These are phyloP conservation scores for rabbit (Oryctolagus cuniculus) DNA, from an alignment of 2,113 vertebrate genomes.

Conservation along the genomic window mOryCun1.1 NC_091434.1:109051501-109052000, in stretches of 20 bases:
- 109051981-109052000: conserved; percentile 17
- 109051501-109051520: not conserved
- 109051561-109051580: not conserved
- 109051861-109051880: not conserved
- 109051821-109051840: not conserved
- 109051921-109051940: not conserved
- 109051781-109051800: not conserved
- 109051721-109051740: not conserved
- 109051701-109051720: not conserved
- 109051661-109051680: not conserved
- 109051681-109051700: not conserved
- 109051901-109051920: not conserved
- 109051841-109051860: not conserved
- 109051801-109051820: not conserved
- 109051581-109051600: not conserved
- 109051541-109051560: not conserved
- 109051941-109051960: not conserved
- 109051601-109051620: not conserved
- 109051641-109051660: too few species aligned
- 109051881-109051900: not conserved
- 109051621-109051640: not conserved
- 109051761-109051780: not conserved
- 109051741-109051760: not conserved
- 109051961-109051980: not conserved
- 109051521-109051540: not conserved